These are phyloP conservation scores for Apogon talboti DNA, from an alignment of 2,797 vertebrate species.

Conservation along the genomic window DNA sequence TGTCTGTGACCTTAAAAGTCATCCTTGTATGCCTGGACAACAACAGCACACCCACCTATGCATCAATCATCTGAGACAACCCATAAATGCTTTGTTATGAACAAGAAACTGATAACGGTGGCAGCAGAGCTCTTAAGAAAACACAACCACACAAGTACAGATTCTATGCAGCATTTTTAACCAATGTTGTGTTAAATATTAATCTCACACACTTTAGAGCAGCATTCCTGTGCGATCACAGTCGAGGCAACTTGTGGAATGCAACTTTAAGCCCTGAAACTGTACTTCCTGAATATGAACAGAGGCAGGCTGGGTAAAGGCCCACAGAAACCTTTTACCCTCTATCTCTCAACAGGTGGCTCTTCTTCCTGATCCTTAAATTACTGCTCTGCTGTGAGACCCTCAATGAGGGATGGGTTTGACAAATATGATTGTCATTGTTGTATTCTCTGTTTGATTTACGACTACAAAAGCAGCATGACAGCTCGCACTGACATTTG, in stretches of 20 bases:
- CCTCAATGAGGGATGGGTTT: slow-evolving; percentile 66
- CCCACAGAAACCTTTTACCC: slow-evolving; percentile 60
- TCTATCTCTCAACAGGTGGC: slow-evolving; percentile 78
- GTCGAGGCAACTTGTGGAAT: slow-evolving; percentile 70
- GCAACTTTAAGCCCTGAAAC: slow-evolving; percentile 70
- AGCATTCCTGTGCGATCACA: slow-evolving; percentile 78
- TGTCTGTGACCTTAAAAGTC: slow-evolving; percentile 15
- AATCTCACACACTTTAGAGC: slow-evolving; percentile 72
- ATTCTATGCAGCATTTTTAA: slow-evolving; percentile 53
- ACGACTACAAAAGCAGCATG: slow-evolving; percentile 67
- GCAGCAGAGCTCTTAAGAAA: slow-evolving; percentile 69
- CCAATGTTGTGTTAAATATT: slow-evolving; percentile 80
- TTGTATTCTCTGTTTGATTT: slow-evolving; percentile 70
- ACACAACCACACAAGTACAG: slow-evolving; percentile 61
- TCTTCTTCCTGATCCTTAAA: slow-evolving; percentile 80
- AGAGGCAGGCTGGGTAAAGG: slow-evolving; percentile 74
- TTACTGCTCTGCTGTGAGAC: slow-evolving; percentile 74
- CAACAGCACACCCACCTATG: slow-evolving; percentile 60
- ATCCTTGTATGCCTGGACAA: slow-evolving; percentile 12
- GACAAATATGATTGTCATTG: slow-evolving; percentile 67
- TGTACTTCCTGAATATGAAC: slow-evolving; percentile 74
- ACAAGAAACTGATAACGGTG: slow-evolving; percentile 63
- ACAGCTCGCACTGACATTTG: slow-evolving; percentile 70
- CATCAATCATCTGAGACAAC: slow-evolving; percentile 73
- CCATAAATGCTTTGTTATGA: slow-evolving; percentile 74